These are phyloP conservation scores for Elaphurus davidianus DNA, from an alignment of 2,113 vertebrate species.

Conservation along the genomic window DNA sequence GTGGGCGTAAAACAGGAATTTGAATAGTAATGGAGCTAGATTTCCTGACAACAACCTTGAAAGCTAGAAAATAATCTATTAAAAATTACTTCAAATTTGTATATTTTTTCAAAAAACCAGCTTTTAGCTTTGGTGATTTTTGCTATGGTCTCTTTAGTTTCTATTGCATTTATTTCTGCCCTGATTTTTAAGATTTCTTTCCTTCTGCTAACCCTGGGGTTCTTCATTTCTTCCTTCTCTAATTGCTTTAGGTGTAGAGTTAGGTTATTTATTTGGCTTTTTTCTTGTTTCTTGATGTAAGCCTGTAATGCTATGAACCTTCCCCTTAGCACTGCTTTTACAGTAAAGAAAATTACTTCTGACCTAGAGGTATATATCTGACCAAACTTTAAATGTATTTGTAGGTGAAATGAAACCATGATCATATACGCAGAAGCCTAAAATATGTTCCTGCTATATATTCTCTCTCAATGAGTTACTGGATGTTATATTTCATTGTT, in stretches of 20 bases:
- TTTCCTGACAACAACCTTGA: neutral
- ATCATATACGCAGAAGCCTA: neutral
- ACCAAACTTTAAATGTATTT: neutral
- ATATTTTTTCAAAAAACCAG: no score
- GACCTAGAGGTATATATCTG: neutral
- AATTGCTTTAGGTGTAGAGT: no score
- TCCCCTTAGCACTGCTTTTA: no score
- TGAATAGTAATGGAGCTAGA: neutral
- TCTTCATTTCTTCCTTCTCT: no score
- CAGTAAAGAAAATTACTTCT: slow-evolving; percentile 24
- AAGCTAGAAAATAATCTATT: slow-evolving; percentile 29
- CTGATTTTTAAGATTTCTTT: no score
- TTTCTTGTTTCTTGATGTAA: no score
- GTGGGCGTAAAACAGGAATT: neutral
- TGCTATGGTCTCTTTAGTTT: no score
- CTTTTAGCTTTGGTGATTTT: no score
- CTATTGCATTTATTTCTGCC: no score
- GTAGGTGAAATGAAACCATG: neutral
- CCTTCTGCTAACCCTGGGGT: no score
- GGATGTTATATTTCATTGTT: neutral
- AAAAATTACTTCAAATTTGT: neutral
- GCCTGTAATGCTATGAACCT: no score
- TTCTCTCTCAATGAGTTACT: neutral
- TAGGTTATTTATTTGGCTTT: no score
- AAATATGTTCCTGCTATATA: neutral